phyloP scores from a whole-genome alignment of 1,140 invertebrate genomes.

The Venustaconcha ellipsiformis region DNA sequence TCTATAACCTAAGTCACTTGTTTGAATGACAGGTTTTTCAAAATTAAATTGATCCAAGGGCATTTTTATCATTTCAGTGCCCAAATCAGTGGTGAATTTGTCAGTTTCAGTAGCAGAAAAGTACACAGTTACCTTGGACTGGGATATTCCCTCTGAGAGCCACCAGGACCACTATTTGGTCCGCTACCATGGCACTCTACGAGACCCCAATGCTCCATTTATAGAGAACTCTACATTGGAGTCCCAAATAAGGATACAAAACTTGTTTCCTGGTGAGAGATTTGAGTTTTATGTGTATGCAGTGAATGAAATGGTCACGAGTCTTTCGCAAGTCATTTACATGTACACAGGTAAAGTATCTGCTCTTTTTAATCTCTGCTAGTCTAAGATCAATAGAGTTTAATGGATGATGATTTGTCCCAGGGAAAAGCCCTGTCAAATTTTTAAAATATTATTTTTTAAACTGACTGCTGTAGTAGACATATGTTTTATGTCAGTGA shows the following conservation, averaged over 20 bases:
- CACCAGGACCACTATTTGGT: conserved; percentile 12
- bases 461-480: too few species aligned
- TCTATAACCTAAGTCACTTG: too few species aligned
- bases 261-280: conserved; percentile 26
- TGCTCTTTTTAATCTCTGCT: too few species aligned
- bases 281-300: conserved; percentile 29
- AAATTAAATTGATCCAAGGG: too few species aligned
- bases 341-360: too few species aligned
- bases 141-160: conserved; percentile 14
- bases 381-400: too few species aligned
- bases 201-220: conserved; percentile 13
- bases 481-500: too few species aligned
- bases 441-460: too few species aligned
- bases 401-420: too few species aligned
- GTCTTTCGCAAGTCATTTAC: background rate
- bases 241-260: conserved; percentile 16
- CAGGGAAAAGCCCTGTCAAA: too few species aligned
- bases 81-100: conserved; percentile 16
- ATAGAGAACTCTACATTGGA: conserved; percentile 23
- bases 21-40: too few species aligned
- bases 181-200: conserved; percentile 19
- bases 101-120: background rate
- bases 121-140: conserved; percentile 14
- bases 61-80: conserved; percentile 20
- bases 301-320: conserved; percentile 7